These are phyloP conservation scores for Caradrina clavipalpis DNA, from an alignment of 2,888 invertebrate species.

Conservation along the genomic window DNA sequence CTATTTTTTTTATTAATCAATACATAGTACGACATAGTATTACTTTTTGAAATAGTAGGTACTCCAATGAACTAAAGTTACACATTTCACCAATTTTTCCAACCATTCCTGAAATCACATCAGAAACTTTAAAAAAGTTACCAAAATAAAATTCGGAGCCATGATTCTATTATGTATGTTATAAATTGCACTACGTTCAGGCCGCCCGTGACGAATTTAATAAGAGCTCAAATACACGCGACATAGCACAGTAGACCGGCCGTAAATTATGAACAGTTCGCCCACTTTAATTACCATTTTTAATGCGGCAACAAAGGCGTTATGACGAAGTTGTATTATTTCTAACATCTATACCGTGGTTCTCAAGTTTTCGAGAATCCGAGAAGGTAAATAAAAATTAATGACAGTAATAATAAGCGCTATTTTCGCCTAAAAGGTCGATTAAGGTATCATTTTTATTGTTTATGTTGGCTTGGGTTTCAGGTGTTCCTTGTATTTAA, in stretches of 20 bases:
- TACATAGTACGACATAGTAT: too few species aligned
- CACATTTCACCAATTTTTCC: neutral
- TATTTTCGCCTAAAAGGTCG: slow-evolving; percentile 1
- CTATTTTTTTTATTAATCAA: neutral
- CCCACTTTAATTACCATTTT: slow-evolving; percentile 37
- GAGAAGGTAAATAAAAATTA: slow-evolving; percentile 11
- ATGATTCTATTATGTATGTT: slow-evolving; percentile 18
- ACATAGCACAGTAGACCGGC: neutral
- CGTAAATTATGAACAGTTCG: slow-evolving; percentile 31
- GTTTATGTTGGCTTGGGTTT: neutral
- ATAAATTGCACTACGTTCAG: slow-evolving; percentile 15
- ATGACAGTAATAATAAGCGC: slow-evolving; percentile 6
- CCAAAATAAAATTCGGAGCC: neutral
- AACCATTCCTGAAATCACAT: neutral
- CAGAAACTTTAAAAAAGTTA: neutral
- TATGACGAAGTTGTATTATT: slow-evolving; percentile 27
- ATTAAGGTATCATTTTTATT: slow-evolving; percentile 4
- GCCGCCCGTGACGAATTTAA: slow-evolving; percentile 35
- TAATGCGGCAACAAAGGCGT: slow-evolving; percentile 30
- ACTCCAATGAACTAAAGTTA: slow-evolving; percentile 3
- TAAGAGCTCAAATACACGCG: slow-evolving; percentile 22
- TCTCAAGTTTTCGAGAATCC: slow-evolving; percentile 19
- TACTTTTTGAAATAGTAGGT: neutral
- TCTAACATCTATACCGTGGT: neutral
- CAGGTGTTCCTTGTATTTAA: neutral